These are phyloP conservation scores for Caenorhabditis macrosperma DNA, from an alignment of 2,888 invertebrate species.

Conservation along the genomic window DNA sequence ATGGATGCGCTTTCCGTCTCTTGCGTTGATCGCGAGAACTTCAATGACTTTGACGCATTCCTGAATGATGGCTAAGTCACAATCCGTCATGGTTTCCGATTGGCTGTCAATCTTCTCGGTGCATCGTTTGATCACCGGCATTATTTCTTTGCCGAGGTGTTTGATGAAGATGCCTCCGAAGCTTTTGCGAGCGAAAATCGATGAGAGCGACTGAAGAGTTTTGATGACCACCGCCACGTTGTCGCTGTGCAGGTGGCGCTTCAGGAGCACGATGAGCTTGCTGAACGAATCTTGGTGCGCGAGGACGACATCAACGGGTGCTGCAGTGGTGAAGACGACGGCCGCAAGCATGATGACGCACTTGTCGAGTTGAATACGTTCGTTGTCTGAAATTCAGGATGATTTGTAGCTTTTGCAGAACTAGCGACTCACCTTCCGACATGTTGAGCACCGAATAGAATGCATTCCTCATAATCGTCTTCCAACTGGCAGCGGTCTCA, in stretches of 20 bases:
- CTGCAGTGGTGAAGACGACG: constrained; percentile 90
- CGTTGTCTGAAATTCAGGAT: constrained; percentile 54
- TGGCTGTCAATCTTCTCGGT: constrained; percentile 22
- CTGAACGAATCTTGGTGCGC: constrained; percentile 64
- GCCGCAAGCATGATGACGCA: constrained; percentile 91
- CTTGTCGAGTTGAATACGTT: constrained; percentile 84
- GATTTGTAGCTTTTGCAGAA: not conserved
- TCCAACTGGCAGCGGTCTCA: constrained; percentile 84
- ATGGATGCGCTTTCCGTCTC: constrained; percentile 86
- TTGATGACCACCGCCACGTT: constrained; percentile 84
- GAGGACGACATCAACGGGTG: constrained; percentile 83
- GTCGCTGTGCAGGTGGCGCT: constrained; percentile 59
- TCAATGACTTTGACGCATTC: constrained; percentile 88
- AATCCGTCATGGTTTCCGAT: constrained; percentile 82
- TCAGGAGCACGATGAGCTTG: constrained; percentile 57
- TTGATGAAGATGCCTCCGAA: constrained; percentile 81
- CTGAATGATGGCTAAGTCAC: constrained; percentile 86
- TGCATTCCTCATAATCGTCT: constrained; percentile 89
- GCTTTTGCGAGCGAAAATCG: constrained; percentile 87
- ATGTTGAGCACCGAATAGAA: constrained; percentile 92
- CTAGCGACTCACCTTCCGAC: constrained; percentile 82
- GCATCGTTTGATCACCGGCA: constrained; percentile 43
- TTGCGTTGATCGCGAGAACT: constrained; percentile 87
- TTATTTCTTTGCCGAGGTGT: constrained; percentile 56
- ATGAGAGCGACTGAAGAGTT: constrained; percentile 88